Base-by-base conservation (phyloP, 2,888 invertebrate species). In the Cataglyphis rosenhaueri region DNA sequence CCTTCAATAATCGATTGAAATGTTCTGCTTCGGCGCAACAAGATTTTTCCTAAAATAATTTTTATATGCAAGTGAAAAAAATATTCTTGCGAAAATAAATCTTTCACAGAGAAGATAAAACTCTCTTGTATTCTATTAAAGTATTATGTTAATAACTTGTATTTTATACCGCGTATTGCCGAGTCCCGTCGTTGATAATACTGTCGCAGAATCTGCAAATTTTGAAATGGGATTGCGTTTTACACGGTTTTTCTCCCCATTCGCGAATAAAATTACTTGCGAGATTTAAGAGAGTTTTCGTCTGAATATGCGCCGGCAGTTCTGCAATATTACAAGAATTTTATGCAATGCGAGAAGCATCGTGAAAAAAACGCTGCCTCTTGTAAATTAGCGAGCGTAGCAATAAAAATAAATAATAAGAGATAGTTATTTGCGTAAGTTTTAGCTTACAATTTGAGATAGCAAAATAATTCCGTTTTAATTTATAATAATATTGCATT, bases 11-110 rank as follows among this genome's bases (percentile, higher is more conserved):
- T 12, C n/a, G 55, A 74, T 85, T 57, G 52, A 86, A 84, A 9
- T 57, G 66, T 21, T 83, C 32, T 3, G 88, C 85, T 9, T 81
- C 66, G 21, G 32, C 62, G 81, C 91, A 88, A 82, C 88, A 91
- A 29, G 83, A 85, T 25, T 84, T 57, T 0, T 83, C 75, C 89
- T 91, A 71, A 10, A 78, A 66, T 44, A 44, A 79, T 59, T 59
- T 52, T 52, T 41, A n/a, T 48, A 41, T 6, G 29, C 12, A 21
- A 70, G 9, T 35, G 12, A 59, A 21, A 52, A 52, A n/a, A 52
- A n/a, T 52, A 52, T 52, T 52, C 8, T n/a, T n/a, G 6, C 52
- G 8, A n/a, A 52, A 8, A 52, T 35, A 35, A 64, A 75, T 38
- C 57, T 21, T 2, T 29, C 8, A 3, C 0, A 38, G 8, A n/a